A percentile compares a stretch with the other conserved stretches of the same genome.
These are phyloP conservation scores for Crotalus viridis DNA, from an alignment of 2,113 vertebrate genomes.

Conservation along the genomic window DNA sequence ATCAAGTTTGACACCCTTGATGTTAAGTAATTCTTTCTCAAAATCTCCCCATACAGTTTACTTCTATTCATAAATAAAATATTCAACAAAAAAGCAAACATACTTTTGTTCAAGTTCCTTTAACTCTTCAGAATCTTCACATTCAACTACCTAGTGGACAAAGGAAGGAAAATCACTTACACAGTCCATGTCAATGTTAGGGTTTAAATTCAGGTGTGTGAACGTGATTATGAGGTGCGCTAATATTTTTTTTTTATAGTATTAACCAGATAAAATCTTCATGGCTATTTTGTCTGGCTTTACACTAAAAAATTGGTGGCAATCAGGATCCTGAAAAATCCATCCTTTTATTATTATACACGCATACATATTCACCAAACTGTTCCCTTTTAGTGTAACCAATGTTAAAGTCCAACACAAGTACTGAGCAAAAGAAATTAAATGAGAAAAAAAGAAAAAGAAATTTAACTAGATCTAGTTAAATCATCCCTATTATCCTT, in stretches of 20 bases:
- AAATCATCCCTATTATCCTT: neutral
- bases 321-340: neutral
- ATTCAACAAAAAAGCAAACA: neutral
- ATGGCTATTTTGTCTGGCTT: neutral
- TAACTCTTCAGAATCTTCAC: constrained; percentile 64
- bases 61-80: neutral
- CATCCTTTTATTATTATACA: neutral
- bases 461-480: neutral
- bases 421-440: neutral
- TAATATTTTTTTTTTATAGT: neutral
- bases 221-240: neutral
- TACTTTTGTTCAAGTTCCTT: constrained; percentile 76
- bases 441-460: neutral
- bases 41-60: neutral
- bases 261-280: neutral
- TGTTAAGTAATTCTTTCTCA: neutral
- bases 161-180: neutral
- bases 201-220: neutral
- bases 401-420: neutral
- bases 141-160: constrained; percentile 70
- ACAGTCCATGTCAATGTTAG: neutral
- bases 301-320: neutral
- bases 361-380: neutral
- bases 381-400: neutral
- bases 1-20: neutral